phyloP scores from a whole-genome alignment of 2,113 vertebrate genomes.

The Ictidomys tridecemlineatus region DNA sequence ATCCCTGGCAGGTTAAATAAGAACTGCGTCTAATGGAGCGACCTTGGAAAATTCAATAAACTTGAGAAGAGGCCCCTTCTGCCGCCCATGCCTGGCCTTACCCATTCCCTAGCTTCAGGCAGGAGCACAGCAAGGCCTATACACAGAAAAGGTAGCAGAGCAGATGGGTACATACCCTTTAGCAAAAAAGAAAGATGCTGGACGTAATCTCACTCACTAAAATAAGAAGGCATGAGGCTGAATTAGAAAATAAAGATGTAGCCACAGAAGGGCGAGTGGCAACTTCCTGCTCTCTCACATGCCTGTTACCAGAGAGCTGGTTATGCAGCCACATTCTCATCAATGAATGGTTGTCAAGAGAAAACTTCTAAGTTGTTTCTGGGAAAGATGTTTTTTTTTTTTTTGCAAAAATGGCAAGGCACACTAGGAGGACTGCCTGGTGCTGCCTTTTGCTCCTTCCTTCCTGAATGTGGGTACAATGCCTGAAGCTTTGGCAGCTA shows the following conservation, averaged over 20 bases:
- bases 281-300: background rate
- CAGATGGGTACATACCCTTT: background rate
- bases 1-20: background rate
- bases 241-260: background rate
- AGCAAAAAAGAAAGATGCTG: background rate
- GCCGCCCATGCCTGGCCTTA: background rate
- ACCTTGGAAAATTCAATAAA: background rate
- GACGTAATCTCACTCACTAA: background rate
- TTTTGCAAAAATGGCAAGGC: background rate
- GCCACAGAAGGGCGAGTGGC: background rate
- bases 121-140: background rate
- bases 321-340: background rate
- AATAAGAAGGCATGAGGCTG: background rate
- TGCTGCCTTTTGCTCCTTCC: background rate
- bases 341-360: background rate
- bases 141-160: fast-evolving
- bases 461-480: background rate
- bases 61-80: background rate
- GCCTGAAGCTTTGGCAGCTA: background rate
- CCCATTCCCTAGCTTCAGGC: background rate
- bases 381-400: background rate
- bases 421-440: background rate
- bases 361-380: background rate
- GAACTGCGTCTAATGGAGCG: background rate
- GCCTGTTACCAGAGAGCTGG: background rate